These are phyloP conservation scores for Saguinus oedipus DNA, from an alignment of 2,797 vertebrate genomes.

Conservation along the genomic window DNA sequence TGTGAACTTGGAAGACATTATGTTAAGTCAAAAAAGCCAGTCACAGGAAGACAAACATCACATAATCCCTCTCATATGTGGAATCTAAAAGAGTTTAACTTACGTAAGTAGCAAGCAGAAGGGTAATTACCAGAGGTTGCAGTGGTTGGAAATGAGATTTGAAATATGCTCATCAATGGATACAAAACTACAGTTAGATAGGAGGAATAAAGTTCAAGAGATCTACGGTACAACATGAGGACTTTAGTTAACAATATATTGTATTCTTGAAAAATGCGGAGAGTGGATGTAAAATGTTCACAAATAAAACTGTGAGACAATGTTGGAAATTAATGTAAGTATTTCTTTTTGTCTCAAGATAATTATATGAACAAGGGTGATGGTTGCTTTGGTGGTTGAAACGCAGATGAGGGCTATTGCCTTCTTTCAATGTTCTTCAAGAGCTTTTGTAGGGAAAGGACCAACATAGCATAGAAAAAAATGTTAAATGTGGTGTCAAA, in stretches of 20 bases:
- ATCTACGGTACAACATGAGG: background rate
- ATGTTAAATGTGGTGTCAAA: background rate
- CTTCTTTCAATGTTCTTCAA: background rate
- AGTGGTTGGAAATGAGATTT: background rate
- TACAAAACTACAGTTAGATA: background rate
- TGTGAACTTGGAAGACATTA: background rate
- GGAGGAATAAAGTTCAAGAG: background rate
- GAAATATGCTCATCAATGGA: background rate
- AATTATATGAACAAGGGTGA: background rate
- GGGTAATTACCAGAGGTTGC: background rate
- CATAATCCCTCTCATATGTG: background rate
- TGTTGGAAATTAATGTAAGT: background rate
- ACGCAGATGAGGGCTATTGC: accelerated
- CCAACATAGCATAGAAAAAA: background rate
- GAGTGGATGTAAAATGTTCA: background rate
- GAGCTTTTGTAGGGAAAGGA: background rate
- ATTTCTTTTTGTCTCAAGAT: background rate
- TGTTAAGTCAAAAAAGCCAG: background rate
- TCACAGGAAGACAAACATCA: background rate
- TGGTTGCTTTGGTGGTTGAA: background rate
- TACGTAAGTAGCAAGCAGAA: background rate
- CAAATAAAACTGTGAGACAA: background rate
- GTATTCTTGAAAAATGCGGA: background rate
- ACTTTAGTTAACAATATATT: background rate
- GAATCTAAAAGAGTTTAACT: background rate